Evolutionary conservation across 2,888 invertebrate genomes (phyloP).

Genomic region (Cistogaster globosa): DNA sequence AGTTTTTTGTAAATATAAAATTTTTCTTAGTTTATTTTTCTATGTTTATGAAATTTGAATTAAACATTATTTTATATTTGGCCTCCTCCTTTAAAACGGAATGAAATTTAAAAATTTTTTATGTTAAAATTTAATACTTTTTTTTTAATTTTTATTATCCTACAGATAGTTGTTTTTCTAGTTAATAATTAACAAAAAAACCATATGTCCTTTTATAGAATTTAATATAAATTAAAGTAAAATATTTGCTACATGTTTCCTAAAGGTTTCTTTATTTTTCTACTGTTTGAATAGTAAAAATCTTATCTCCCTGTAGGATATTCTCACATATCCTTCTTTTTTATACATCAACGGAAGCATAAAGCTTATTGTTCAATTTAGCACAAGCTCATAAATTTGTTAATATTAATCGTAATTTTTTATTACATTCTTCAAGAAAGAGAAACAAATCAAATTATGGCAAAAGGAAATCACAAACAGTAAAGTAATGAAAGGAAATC

Average conservation of each 20-base stretch:
- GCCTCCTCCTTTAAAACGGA: too few species aligned
- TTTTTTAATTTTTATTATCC: neutral
- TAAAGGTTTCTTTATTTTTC: neutral
- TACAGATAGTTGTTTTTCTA: neutral
- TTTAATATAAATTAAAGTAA: neutral
- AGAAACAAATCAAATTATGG: constrained; percentile 68
- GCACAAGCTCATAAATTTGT: constrained; percentile 67
- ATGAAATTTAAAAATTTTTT: too few species aligned
- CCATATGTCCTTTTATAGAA: neutral
- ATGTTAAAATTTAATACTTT: neutral
- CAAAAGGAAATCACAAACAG: constrained; percentile 69
- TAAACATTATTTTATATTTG: too few species aligned
- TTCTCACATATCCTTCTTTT: constrained; percentile 53
- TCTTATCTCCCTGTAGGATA: constrained; percentile 18
- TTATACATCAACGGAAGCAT: constrained; percentile 66
- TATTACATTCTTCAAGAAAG: constrained; percentile 53
- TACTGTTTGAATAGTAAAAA: neutral
- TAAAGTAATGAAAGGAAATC: constrained; percentile 60
- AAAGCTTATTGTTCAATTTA: constrained; percentile 69
- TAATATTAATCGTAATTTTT: constrained; percentile 67
- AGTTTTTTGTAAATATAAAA: too few species aligned
- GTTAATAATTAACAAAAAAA: neutral
- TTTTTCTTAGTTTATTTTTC: too few species aligned
- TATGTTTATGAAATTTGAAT: too few species aligned
- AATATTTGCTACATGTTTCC: neutral